phyloP scores from a whole-genome alignment of 1,140 invertebrate genomes.

The Drosophila elegans region DNA sequence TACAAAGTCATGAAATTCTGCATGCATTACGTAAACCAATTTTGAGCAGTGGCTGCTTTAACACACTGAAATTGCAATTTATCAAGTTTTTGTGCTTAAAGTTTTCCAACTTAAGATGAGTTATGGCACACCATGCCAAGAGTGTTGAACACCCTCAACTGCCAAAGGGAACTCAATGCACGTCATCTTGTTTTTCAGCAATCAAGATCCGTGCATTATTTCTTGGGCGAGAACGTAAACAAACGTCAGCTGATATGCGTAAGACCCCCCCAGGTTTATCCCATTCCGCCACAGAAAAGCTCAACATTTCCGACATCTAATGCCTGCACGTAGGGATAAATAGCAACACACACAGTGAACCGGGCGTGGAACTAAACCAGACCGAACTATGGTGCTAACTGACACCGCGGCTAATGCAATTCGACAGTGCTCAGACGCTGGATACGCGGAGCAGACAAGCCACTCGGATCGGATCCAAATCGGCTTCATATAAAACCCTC shows the following conservation, averaged over 20 bases:
- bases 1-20: no score
- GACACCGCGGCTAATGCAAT: conserved; percentile 56
- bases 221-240: conserved; percentile 55
- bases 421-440: conserved; percentile 46
- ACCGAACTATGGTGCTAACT: conserved; percentile 42
- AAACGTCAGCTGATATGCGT: conserved; percentile 72
- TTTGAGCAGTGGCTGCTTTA: not conserved
- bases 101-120: not conserved
- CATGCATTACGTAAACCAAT: no score
- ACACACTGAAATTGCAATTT: not conserved
- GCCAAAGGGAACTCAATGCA: conserved; percentile 20
- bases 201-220: conserved; percentile 65
- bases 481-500: conserved; percentile 50
- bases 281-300: conserved; percentile 1
- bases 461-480: conserved; percentile 20
- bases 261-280: conserved; percentile 14
- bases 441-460: not conserved
- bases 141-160: conserved; percentile 8
- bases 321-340: conserved; percentile 21
- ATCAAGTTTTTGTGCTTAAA: not conserved
- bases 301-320: conserved; percentile 7
- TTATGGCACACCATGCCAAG: not conserved
- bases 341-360: conserved; percentile 29
- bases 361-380: conserved; percentile 5
- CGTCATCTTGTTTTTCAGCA: conserved; percentile 34